Conservation (phyloP, 2,888 invertebrate species). For the Malthinus seriepunctatus region DNA sequence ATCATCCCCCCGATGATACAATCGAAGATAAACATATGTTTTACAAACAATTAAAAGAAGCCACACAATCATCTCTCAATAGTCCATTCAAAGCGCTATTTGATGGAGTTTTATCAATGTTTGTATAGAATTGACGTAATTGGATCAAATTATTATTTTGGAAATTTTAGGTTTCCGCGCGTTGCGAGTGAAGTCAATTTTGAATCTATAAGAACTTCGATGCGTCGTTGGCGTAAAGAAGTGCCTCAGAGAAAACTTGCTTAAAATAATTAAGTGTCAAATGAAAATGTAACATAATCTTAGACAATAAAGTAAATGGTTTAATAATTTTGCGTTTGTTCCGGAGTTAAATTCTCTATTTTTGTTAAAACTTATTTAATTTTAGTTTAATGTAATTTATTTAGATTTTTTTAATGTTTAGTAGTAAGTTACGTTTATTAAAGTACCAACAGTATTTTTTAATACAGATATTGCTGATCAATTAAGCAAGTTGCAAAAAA, state of each 20-base stretch:
- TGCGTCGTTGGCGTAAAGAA: constrained; percentile 38
- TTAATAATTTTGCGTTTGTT: background rate
- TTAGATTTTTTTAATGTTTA: no score
- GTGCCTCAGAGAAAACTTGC: background rate
- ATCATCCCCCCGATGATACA: constrained; percentile 40
- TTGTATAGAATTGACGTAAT: constrained; percentile 3
- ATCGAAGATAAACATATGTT: constrained; percentile 28
- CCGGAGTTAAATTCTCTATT: background rate
- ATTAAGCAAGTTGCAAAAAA: constrained; percentile 1
- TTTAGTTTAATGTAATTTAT: no score
- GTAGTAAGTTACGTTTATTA: background rate
- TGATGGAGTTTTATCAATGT: constrained; percentile 25
- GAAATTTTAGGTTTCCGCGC: constrained; percentile 39
- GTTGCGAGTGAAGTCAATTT: constrained; percentile 31
- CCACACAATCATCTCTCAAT: constrained; percentile 13
- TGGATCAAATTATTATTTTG: background rate
- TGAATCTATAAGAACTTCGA: constrained; percentile 34
- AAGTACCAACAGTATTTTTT: constrained; percentile 21
- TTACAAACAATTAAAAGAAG: constrained; percentile 22
- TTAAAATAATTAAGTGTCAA: background rate
- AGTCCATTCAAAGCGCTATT: constrained; percentile 17
- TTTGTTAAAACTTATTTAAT: no score
- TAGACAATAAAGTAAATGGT: no score
- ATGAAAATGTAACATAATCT: background rate
- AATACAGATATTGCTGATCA: constrained; percentile 36